phyloP scores from a whole-genome alignment of 2,888 invertebrate genomes.

The Cosmia pyralina region DNA sequence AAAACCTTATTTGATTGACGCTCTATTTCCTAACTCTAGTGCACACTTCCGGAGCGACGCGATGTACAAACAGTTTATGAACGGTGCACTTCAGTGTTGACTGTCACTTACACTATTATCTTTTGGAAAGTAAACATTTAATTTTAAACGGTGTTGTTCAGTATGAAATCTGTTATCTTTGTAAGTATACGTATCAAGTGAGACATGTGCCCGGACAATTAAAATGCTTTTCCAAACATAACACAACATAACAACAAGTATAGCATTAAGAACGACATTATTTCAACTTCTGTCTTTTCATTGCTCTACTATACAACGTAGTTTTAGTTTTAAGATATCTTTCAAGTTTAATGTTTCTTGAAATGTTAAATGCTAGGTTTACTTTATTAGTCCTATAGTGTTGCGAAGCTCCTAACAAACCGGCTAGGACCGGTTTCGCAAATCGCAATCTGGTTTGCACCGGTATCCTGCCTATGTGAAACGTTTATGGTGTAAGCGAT shows the following conservation, averaged over 20 bases:
- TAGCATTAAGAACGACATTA: conserved; percentile 9
- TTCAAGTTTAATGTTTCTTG: conserved; percentile 21
- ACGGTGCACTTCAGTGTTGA: conserved; percentile 3
- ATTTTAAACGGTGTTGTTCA: conserved; percentile 2
- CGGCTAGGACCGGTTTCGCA: conserved; percentile 50
- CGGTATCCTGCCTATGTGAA: conserved; percentile 50
- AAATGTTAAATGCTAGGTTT: conserved; percentile 44
- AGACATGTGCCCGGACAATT: conserved; percentile 15
- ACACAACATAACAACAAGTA: too few species aligned
- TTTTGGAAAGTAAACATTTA: conserved; percentile 24
- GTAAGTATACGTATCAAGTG: conserved; percentile 1
- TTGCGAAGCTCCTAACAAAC: conserved; percentile 47
- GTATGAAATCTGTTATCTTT: conserved; percentile 27
- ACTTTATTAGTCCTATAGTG: conserved; percentile 30
- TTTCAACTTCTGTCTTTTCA: conserved; percentile 25
- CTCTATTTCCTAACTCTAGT: background rate
- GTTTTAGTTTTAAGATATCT: background rate
- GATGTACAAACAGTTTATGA: conserved; percentile 8
- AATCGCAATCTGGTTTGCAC: conserved; percentile 47
- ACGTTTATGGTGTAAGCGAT: conserved; percentile 41
- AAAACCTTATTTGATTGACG: conserved; percentile 4
- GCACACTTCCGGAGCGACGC: conserved; percentile 12
- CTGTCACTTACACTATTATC: background rate
- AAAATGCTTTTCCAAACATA: conserved; percentile 16
- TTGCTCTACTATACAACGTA: background rate